Conservation (phyloP, 2,113 vertebrate species). For the Neoarius graeffei region DNA sequence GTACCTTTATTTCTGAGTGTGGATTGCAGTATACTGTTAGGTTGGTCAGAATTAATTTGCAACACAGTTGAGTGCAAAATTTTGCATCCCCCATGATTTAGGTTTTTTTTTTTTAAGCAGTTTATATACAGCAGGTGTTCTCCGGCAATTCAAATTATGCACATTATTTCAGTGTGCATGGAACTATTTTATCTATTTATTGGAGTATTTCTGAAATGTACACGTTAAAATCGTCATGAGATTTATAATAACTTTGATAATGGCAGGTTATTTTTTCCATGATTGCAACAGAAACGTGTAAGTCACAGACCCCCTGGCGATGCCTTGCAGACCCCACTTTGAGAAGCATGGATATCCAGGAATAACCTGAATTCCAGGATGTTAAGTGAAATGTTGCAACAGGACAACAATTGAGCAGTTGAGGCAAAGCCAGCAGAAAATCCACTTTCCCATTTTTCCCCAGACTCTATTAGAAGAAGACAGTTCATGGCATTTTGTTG, state of each 20-base stretch:
- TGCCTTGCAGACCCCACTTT: background rate
- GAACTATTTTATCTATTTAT: background rate
- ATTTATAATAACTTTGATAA: background rate
- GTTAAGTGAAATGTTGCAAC: background rate
- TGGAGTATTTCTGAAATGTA: background rate
- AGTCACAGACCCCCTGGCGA: background rate
- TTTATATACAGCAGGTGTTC: background rate
- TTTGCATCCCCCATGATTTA: background rate
- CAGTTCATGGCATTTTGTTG: background rate
- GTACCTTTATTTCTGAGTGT: background rate
- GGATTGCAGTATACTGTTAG: background rate
- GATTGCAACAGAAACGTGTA: background rate
- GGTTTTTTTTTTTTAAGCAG: background rate
- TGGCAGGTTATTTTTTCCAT: background rate
- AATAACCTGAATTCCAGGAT: background rate
- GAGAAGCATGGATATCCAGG: background rate
- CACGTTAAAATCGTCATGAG: background rate
- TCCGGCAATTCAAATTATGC: background rate
- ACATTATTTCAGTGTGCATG: background rate
- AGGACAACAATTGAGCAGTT: background rate
- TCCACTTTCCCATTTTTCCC: background rate
- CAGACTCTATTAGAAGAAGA: background rate
- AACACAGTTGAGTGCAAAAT: background rate
- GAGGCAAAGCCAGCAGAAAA: no score
- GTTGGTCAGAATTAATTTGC: background rate